phyloP scores from a whole-genome alignment of 1,140 invertebrate species.

The Samia ricini region DNA sequence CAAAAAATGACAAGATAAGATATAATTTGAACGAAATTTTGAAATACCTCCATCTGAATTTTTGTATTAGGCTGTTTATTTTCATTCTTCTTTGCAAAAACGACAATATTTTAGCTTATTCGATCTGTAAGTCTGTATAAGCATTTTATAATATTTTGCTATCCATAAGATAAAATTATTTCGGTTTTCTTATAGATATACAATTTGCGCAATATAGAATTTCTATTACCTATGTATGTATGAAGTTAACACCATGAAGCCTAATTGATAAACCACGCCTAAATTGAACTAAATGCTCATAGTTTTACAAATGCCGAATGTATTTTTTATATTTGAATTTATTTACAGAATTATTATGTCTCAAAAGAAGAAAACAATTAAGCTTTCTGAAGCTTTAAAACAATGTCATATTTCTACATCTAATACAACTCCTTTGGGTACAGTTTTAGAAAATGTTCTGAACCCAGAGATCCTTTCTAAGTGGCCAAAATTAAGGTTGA shows the following conservation, averaged over 20 bases:
- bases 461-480: slow-evolving; percentile 18
- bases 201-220: no score
- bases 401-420: slow-evolving; percentile 13
- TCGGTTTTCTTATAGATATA: background rate
- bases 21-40: slow-evolving; percentile 1
- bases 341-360: background rate
- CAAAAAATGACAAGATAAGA: background rate
- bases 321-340: no score
- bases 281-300: background rate
- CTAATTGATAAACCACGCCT: background rate
- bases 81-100: background rate
- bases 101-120: background rate
- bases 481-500: slow-evolving; percentile 38
- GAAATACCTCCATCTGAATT: background rate
- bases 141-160: background rate
- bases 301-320: background rate
- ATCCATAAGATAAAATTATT: no score
- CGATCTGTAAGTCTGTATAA: background rate
- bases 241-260: no score
- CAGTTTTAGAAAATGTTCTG: slow-evolving; percentile 8
- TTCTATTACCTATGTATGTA: no score
- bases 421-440: background rate
- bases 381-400: slow-evolving; percentile 13
- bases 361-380: slow-evolving; percentile 8
- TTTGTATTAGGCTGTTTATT: background rate